phyloP scores from a whole-genome alignment of 2,797 vertebrate species.

The Halcyon smyrnensis region DNA sequence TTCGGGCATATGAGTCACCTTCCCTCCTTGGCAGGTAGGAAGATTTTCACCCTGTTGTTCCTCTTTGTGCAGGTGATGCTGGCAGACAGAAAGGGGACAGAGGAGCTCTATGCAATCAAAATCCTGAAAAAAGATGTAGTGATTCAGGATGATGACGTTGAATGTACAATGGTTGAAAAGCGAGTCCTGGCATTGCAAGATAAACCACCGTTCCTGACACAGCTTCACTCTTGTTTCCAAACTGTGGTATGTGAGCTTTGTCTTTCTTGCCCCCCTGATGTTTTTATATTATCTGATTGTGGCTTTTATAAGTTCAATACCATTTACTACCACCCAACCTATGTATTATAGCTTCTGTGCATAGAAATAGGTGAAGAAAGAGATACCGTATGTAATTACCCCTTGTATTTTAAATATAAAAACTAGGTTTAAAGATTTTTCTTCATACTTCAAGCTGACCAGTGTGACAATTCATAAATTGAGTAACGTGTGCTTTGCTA shows the following conservation, averaged over 20 bases:
- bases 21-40: not conserved
- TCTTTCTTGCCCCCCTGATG: not conserved
- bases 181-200: constrained; percentile 91
- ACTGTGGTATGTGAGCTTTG: constrained; percentile 86
- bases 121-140: constrained; percentile 99
- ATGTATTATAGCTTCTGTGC: not conserved
- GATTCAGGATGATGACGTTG: constrained; percentile 97
- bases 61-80: constrained; percentile 89
- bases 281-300: fast-evolving
- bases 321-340: not conserved
- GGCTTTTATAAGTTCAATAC: not conserved
- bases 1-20: not conserved
- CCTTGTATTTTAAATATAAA: not conserved
- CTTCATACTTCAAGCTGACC: not conserved
- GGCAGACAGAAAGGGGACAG: constrained; percentile 92
- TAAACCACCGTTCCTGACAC: constrained; percentile 94
- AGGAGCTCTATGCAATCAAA: constrained; percentile 95
- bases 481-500: not conserved
- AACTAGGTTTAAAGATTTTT: not conserved
- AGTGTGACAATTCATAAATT: not conserved
- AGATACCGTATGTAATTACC: not conserved
- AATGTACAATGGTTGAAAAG: constrained; percentile 99
- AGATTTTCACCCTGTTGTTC: not conserved
- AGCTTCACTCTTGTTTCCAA: constrained; percentile 98
- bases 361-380: not conserved